Conservation (phyloP, 2,113 vertebrate species). For the Montifringilla adamsi region DNA sequence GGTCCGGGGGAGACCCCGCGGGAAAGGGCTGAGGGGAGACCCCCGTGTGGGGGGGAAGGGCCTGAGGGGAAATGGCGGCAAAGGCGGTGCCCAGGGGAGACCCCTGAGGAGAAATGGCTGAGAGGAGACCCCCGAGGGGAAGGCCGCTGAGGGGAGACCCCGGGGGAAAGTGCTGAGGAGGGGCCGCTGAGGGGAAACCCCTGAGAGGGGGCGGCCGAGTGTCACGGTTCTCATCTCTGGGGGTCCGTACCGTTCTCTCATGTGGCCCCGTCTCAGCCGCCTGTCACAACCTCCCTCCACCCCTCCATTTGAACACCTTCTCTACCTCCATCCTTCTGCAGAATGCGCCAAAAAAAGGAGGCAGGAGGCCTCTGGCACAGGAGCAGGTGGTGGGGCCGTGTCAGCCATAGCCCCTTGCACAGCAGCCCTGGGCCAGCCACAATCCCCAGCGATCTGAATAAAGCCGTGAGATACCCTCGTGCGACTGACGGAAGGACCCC, state of each 20-base stretch:
- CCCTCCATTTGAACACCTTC: neutral
- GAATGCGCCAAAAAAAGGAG: neutral
- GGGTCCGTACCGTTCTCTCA: fast-evolving
- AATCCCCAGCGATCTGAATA: neutral
- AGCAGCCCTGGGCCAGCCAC: fast-evolving
- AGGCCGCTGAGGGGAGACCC: neutral
- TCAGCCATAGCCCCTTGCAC: fast-evolving
- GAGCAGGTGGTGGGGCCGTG: fast-evolving
- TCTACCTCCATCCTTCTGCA: too few relatives aligned
- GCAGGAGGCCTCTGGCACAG: neutral
- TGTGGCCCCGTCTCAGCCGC: fast-evolving
- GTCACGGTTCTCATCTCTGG: neutral
- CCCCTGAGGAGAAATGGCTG: neutral
- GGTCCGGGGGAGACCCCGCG: neutral
- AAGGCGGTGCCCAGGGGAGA: neutral
- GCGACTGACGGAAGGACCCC: fast-evolving
- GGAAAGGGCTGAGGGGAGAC: neutral
- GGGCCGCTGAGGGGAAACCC: neutral
- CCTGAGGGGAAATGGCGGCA: neutral
- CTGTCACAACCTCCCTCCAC: neutral
- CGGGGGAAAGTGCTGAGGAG: neutral
- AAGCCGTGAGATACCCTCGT: fast-evolving
- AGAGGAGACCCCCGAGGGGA: neutral
- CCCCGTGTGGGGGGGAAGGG: neutral
- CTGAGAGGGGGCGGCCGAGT: neutral